Evolutionary conservation across 2,797 vertebrate genomes (phyloP).

Genomic region (Streptopelia turtur): DNA sequence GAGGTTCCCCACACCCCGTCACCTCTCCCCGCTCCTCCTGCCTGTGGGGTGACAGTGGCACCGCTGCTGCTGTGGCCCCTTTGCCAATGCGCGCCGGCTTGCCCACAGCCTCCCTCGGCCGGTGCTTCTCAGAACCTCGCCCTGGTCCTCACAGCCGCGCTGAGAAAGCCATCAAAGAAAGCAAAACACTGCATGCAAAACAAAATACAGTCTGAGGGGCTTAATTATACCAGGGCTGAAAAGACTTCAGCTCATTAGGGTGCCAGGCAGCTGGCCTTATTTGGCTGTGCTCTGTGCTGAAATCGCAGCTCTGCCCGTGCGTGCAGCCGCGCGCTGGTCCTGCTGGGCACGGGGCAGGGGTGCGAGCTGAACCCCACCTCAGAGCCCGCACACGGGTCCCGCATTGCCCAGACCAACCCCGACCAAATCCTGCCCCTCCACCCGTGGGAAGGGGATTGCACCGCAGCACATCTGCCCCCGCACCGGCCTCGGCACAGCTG

Average conservation of each 20-base stretch:
- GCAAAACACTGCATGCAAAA: slow-evolving; percentile 20
- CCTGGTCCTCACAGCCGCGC: neutral
- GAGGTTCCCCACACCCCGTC: accelerated
- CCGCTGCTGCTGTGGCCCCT: accelerated
- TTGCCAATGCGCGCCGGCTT: accelerated
- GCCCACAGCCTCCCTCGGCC: neutral
- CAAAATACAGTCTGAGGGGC: slow-evolving; percentile 46
- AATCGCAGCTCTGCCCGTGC: neutral
- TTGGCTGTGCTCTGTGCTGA: neutral
- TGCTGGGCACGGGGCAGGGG: neutral
- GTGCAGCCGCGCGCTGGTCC: neutral
- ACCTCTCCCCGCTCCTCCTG: neutral
- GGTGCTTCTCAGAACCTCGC: neutral
- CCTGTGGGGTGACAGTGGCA: accelerated
- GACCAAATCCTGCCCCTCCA: neutral
- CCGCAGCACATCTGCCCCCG: neutral
- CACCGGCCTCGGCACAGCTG: accelerated
- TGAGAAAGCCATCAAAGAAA: slow-evolving; percentile 42
- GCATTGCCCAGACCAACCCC: neutral
- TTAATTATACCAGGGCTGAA: slow-evolving; percentile 57
- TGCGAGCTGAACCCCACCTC: accelerated
- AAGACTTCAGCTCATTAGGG: slow-evolving; percentile 55
- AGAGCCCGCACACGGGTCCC: accelerated
- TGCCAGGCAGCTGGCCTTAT: slow-evolving; percentile 16
- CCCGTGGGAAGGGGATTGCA: neutral